Conservation (phyloP, 2,797 vertebrate genomes). For the Xenentodon cancila region DNA sequence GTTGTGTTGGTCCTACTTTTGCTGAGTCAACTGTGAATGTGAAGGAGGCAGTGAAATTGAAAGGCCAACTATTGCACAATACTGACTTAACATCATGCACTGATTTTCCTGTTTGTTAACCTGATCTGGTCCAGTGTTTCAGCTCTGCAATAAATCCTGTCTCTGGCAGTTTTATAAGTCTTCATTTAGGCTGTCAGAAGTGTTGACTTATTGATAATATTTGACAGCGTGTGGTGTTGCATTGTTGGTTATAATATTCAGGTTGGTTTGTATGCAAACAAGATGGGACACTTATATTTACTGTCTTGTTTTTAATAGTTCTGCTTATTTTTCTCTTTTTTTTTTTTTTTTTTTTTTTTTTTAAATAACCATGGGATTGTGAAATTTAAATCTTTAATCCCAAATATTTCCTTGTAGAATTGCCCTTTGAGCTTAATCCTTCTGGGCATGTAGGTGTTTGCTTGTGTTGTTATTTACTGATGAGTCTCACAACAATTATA, state of each 20-base stretch:
- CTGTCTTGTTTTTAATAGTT: neutral
- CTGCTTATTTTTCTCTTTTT: neutral
- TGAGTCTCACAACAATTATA: neutral
- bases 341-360: neutral
- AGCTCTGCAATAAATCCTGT: slow-evolving; percentile 5
- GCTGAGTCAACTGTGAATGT: slow-evolving; percentile 19
- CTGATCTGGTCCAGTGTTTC: neutral
- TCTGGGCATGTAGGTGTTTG: slow-evolving; percentile 1
- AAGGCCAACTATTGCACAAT: slow-evolving; percentile 4
- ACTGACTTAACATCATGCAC: neutral
- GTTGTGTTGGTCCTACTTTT: slow-evolving; percentile 4
- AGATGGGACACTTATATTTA: neutral
- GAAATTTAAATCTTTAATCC: neutral
- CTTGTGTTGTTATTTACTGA: slow-evolving; percentile 1
- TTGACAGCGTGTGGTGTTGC: neutral
- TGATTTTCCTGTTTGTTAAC: slow-evolving; percentile 27
- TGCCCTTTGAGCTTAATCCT: neutral
- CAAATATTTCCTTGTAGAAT: slow-evolving; percentile 3
- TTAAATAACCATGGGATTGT: neutral
- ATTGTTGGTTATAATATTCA: neutral
- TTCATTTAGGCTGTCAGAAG: too few relatives aligned
- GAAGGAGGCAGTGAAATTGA: slow-evolving; percentile 3
- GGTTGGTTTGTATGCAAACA: too few relatives aligned
- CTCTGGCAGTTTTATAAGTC: neutral
- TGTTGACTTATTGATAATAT: neutral